Evolutionary conservation across 2,888 invertebrate species (phyloP), one percentile per base, ranked within the genome.

Genomic region (Leptopterna dolabrata): DNA sequence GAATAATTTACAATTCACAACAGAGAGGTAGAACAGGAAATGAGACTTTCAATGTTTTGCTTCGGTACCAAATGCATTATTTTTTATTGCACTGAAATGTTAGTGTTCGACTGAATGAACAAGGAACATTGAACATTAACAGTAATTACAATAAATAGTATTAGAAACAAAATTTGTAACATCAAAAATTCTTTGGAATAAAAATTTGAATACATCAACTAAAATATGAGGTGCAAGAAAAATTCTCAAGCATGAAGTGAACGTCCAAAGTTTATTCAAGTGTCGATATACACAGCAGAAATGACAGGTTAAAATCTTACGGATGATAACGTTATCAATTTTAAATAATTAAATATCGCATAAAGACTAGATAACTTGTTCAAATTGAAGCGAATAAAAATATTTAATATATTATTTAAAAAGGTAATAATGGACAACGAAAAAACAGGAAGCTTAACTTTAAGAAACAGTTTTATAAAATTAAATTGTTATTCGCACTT

Each of bases 321-420:
- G 36, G 2, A 36, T 36, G n/a, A n/a, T n/a, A n/a, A n/a, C n/a
- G 7, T 7, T 36, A 2, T 36, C 7, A 36, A 2, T 16, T 16
- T 47, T 27, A 27, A 63, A 63, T 63, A 11, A 63, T 24, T 63
- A 63, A 1, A 24, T 1, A 24, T 63, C 4, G 7, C 24, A 63
- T 63, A 7, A 63, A 63, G 63, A 63, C 63, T 63, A 63, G 63
- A 63, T 63, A 63, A 63, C 63, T 63, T 63, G n/a, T n/a, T n/a
- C n/a, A n/a, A 36, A 16, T 14, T 51, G n/a, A 16, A 51, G 51
- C 14, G 51, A 51, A n/a, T 51, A 4, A 51, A 51, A 51, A 51
- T n/a, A n/a, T 51, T 2, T 11, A 45, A 16, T 45, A 45, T 14
- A n/a, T 16, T n/a, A 16, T 51, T 51, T 1, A 51, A 51, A 51